Evolutionary conservation across 92 coral and sea anemone genomes (phyloP), one percentile per base, ranked within the genome.

Genomic region (Umimayanthus chanpuru): DNA sequence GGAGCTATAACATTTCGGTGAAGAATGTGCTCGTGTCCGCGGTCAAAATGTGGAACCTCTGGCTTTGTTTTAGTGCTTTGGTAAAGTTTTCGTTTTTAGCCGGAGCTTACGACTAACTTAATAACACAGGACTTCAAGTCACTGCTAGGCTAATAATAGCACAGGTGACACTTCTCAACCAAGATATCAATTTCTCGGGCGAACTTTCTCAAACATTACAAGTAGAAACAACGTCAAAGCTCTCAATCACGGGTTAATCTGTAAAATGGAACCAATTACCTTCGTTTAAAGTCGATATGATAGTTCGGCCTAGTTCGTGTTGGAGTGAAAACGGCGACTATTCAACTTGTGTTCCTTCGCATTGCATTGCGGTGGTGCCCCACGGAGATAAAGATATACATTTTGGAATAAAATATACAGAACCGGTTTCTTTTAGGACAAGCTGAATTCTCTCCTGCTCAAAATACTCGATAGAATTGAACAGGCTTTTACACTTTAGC

Each of bases 81-180:
- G 41, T 82, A 30, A 72, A 83, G 87, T 44, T 83, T 82, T 70
- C 64, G 23, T 64, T 41, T 81, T 47, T 83, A 47, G 53, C 28
- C 77, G 67, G 6, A 78, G 47, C 20, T 18, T 36, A 12, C 77
- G 78, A 41, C 77, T 83, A 71, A 68, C 87, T 70, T 70, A 16
- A 83, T 83, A 83, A 80, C 72, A 55, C 10, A 18, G 87, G 87
- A 65, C 75, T 81, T 56, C 72, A 81, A 66, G 56, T 21, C 36
- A 9, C 32, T n/a, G 29, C 55, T 44, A 15, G 43, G 61, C 67
- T 83, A 83, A 70, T 83, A 40, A 83, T 83, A 83, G 79, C 36
- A 38, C 44, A 43, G 61, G 61, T 83, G 77, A 83, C 87, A 47
- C 66, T 18, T 28, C 64, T 72, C 76, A 32, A 50, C 23, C 82